Percentiles rank a stretch among this genome's conserved stretches.
These are phyloP conservation scores for Melanaphis sacchari DNA, from an alignment of 1,140 invertebrate species.

Conservation along the genomic window DNA sequence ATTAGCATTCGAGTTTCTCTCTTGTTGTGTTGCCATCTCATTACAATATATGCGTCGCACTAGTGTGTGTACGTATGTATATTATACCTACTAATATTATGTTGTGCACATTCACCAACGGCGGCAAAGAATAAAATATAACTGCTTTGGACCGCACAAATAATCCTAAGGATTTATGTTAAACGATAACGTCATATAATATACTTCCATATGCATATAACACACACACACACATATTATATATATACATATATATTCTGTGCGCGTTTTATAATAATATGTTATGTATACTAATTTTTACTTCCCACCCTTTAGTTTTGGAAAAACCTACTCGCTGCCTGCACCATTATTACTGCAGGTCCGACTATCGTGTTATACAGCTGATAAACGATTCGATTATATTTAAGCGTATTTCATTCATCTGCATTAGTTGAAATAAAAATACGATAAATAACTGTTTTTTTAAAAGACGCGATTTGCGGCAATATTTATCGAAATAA, in stretches of 20 bases:
- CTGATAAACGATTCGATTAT: not conserved
- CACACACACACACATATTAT: too few species aligned
- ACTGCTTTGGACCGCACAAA: not conserved
- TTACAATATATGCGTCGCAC: not conserved
- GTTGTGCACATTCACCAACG: not conserved
- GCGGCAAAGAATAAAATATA: not conserved
- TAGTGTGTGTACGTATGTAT: not conserved
- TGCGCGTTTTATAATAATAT: too few species aligned
- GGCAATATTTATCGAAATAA: too few species aligned
- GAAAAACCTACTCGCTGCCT: not conserved
- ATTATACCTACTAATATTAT: not conserved
- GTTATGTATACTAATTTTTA: conserved; percentile 3
- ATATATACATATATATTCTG: too few species aligned
- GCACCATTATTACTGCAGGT: not conserved
- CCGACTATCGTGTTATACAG: not conserved
- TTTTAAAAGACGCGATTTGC: not conserved
- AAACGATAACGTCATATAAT: conserved; percentile 8
- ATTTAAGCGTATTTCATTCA: not conserved
- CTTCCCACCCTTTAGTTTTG: not conserved
- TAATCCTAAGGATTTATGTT: conserved; percentile 8
- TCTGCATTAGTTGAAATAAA: not conserved
- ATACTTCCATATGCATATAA: not conserved
- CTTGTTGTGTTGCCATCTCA: not conserved
- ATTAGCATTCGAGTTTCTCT: conserved; percentile 37
- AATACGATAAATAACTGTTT: not conserved